Evolutionary conservation across 1,140 invertebrate species (phyloP).

Genomic region (Panagrolaimus sp.): DNA sequence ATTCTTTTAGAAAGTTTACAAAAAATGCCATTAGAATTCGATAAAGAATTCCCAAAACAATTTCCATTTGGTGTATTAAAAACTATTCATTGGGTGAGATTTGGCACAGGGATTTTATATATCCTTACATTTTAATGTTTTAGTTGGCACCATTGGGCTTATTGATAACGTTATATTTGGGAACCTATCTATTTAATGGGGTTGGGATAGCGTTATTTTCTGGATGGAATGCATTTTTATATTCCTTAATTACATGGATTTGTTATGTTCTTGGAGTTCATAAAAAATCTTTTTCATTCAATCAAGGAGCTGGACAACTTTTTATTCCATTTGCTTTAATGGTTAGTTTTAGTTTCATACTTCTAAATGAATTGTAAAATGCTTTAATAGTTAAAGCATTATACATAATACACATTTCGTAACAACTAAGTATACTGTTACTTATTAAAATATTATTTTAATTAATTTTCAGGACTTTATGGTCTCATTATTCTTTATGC

Average conservation of each 20-base stretch:
- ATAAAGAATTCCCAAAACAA: not conserved
- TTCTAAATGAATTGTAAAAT: too few relatives aligned
- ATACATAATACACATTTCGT: not conserved
- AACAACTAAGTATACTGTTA: too few relatives aligned
- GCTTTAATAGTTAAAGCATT: not conserved
- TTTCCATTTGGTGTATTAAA: not conserved
- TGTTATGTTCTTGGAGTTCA: not conserved
- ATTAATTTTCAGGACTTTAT: conserved; percentile 8
- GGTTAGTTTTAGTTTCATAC: too few relatives aligned
- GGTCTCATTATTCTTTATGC: not conserved
- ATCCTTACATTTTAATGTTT: not conserved
- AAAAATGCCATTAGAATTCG: not conserved
- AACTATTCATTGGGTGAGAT: not conserved
- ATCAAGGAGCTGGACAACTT: not conserved
- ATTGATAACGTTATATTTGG: not conserved
- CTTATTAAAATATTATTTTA: too few relatives aligned
- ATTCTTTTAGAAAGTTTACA: too few relatives aligned
- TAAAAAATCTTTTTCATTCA: not conserved
- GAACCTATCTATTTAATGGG: not conserved
- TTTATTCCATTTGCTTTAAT: conserved; percentile 11
- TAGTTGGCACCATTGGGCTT: not conserved
- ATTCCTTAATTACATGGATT: conserved; percentile 1
- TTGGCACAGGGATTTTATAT: not conserved
- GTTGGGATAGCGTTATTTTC: not conserved
- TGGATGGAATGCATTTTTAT: not conserved